Conservation (phyloP, 2,113 vertebrate genomes). For the Urocynchramus pylzowi region DNA sequence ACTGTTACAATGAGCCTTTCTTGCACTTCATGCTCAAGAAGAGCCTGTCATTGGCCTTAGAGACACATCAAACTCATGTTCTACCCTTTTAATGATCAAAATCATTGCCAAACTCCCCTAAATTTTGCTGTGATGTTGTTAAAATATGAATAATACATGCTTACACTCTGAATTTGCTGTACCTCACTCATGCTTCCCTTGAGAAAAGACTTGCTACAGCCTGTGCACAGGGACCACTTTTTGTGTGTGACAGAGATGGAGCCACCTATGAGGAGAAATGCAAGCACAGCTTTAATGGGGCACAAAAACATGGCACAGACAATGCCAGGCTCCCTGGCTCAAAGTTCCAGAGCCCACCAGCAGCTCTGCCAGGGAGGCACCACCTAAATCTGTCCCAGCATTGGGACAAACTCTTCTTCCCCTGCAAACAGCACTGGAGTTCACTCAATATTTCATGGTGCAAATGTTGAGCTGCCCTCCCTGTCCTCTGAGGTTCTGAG, state of each 20-base stretch:
- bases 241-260: background rate
- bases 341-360: background rate
- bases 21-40: background rate
- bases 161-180: background rate
- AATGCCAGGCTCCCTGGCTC: background rate
- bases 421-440: background rate
- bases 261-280: background rate
- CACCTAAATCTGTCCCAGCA: background rate
- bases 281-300: background rate
- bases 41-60: background rate
- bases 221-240: background rate
- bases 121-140: background rate
- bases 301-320: background rate
- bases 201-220: background rate
- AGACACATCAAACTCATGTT: rapidly evolving
- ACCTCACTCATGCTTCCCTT: background rate
- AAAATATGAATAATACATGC: background rate
- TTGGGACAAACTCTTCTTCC: background rate
- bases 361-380: background rate
- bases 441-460: slow-evolving; percentile 19
- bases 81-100: background rate
- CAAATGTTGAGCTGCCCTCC: background rate
- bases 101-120: background rate
- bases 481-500: background rate
- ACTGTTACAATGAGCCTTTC: background rate